phyloP scores from a whole-genome alignment of 2,797 vertebrate genomes.

The Taenioides sp. region DNA sequence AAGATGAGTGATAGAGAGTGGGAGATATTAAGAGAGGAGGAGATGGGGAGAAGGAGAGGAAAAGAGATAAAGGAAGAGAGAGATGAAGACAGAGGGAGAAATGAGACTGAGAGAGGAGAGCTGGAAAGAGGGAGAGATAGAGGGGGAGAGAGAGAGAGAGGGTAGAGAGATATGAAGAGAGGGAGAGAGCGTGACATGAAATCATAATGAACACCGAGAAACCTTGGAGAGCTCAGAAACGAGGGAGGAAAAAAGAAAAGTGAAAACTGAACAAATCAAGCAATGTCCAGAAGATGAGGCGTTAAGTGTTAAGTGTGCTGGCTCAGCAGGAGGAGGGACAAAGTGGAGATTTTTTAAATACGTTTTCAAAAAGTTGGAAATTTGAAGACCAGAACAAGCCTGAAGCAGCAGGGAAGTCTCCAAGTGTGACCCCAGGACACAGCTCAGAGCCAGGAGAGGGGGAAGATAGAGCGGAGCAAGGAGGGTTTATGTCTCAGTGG shows the following conservation, averaged over 20 bases:
- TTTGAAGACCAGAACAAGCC: constrained; percentile 44
- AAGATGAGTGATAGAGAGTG: no score
- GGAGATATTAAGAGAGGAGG: no score
- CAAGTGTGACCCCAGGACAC: constrained; percentile 50
- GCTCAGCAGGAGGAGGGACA: constrained; percentile 31
- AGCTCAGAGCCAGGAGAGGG: background rate
- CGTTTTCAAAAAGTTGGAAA: constrained; percentile 21
- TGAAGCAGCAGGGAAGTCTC: constrained; percentile 26
- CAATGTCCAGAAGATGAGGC: constrained; percentile 44
- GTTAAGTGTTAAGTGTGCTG: constrained; percentile 28
- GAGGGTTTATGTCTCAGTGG: constrained; percentile 2
- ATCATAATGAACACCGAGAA: constrained; percentile 68
- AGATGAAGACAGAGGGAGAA: no score
- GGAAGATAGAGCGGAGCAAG: constrained; percentile 10
- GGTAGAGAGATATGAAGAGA: no score
- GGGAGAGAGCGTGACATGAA: constrained; percentile 52
- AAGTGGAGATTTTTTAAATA: constrained; percentile 29
- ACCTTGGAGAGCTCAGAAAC: constrained; percentile 48
- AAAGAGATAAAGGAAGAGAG: constrained; percentile 11
- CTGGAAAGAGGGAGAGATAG: no score
- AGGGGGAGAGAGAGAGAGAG: no score
- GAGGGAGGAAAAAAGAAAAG: constrained; percentile 42
- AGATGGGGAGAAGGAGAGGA: constrained; percentile 9
- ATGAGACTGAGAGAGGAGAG: no score
- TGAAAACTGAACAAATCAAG: constrained; percentile 30